Percentiles rank a stretch among this genome's conserved stretches.
Conservation (phyloP, 2,888 invertebrate species). For the Creontiades dilutus region DNA sequence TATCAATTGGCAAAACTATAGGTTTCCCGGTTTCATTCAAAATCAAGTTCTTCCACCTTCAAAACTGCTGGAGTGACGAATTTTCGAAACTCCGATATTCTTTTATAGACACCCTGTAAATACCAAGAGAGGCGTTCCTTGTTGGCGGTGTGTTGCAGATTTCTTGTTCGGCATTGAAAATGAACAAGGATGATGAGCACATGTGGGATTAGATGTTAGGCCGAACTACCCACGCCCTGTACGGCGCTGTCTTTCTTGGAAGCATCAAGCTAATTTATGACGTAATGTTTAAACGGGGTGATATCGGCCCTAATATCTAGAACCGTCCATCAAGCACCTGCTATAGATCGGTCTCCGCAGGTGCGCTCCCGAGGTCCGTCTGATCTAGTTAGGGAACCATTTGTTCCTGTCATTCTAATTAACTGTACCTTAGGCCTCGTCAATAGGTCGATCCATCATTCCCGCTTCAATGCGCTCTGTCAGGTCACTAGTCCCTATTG, state of each 20-base stretch:
- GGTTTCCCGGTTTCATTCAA: too few species aligned
- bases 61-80: too few species aligned
- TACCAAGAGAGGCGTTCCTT: too few species aligned
- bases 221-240: too few species aligned
- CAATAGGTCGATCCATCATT: slow-evolving; percentile 66
- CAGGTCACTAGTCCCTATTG: slow-evolving; percentile 45
- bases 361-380: slow-evolving; percentile 38
- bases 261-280: slow-evolving; percentile 43
- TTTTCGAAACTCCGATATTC: too few species aligned
- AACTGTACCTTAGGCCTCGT: slow-evolving; percentile 70
- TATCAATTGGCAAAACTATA: too few species aligned
- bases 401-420: slow-evolving; percentile 70
- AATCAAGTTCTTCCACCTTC: too few species aligned
- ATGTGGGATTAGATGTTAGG: too few species aligned
- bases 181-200: too few species aligned
- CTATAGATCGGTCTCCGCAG: not conserved
- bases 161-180: too few species aligned
- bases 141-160: too few species aligned
- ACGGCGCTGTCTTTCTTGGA: not conserved
- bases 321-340: slow-evolving; percentile 60
- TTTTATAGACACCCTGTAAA: too few species aligned
- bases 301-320: slow-evolving; percentile 13
- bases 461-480: slow-evolving; percentile 53
- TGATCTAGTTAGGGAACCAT: slow-evolving; percentile 67
- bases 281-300: not conserved